These are phyloP conservation scores for Scalopus aquaticus DNA, from an alignment of 2,113 vertebrate species.

Conservation along the genomic window DNA sequence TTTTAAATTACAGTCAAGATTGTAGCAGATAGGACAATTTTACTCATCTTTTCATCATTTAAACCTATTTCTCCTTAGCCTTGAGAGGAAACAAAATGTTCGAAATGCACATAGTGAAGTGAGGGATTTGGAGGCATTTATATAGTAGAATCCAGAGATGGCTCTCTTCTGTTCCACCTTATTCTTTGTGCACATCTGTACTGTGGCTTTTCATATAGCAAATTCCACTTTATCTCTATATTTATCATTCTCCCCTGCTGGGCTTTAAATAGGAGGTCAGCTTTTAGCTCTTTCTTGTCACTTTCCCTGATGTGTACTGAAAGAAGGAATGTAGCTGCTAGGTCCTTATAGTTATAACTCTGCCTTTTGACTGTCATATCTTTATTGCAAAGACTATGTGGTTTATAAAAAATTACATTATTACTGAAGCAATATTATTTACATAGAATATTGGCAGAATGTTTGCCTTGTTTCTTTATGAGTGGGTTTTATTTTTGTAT, in stretches of 20 bases:
- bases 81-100: neutral
- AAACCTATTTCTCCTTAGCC: neutral
- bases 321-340: neutral
- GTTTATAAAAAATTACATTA: neutral
- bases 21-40: neutral
- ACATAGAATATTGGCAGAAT: neutral
- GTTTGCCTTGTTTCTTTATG: neutral
- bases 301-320: neutral
- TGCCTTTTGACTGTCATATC: neutral
- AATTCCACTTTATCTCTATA: neutral
- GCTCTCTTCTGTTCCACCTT: neutral
- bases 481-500: neutral
- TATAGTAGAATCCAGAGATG: no score
- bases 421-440: neutral
- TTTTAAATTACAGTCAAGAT: neutral
- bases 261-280: neutral
- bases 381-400: neutral
- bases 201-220: neutral
- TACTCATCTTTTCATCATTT: neutral
- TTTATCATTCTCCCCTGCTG: neutral
- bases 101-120: no score
- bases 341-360: neutral
- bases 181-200: accelerated
- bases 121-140: neutral
- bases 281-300: neutral